These are phyloP conservation scores for Acrocera orbiculus DNA, from an alignment of 2,888 invertebrate genomes.

Conservation along the genomic window DNA sequence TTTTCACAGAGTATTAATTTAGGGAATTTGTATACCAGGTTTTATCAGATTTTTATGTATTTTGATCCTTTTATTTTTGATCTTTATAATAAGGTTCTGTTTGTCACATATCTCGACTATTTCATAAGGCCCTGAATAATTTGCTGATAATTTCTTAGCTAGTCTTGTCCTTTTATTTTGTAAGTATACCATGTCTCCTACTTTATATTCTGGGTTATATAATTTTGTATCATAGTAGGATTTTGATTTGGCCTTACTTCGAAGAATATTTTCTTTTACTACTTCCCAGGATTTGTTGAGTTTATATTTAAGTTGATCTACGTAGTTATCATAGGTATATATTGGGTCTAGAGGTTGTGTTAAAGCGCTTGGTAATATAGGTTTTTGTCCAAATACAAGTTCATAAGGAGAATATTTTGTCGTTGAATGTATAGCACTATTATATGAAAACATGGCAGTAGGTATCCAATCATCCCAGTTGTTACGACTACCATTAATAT, in stretches of 20 bases:
- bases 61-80: constrained; percentile 1
- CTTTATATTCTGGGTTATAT: constrained; percentile 2
- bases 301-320: constrained; percentile 7
- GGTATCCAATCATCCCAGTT: constrained; percentile 1
- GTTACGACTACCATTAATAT: constrained; percentile 7
- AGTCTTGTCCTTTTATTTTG: constrained; percentile 5
- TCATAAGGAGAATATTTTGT: constrained; percentile 7
- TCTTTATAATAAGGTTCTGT: constrained; percentile 4
- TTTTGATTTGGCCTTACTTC: constrained; percentile 6
- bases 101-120: constrained; percentile 3
- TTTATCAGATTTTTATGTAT: constrained; percentile 1
- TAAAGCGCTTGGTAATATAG: constrained; percentile 5
- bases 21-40: no score
- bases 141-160: constrained; percentile 5
- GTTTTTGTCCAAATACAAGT: constrained; percentile 8
- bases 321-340: constrained; percentile 8
- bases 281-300: constrained; percentile 6
- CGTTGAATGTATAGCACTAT: constrained; percentile 3
- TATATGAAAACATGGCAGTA: constrained; percentile 5
- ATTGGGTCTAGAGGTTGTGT: constrained; percentile 4
- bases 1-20: no score
- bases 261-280: constrained; percentile 6
- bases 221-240: constrained; percentile 4
- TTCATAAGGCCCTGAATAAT: constrained; percentile 7
- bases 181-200: constrained; percentile 6